phyloP scores from a whole-genome alignment of 2,797 vertebrate genomes.

The Pantherophis vulpinus region DNA sequence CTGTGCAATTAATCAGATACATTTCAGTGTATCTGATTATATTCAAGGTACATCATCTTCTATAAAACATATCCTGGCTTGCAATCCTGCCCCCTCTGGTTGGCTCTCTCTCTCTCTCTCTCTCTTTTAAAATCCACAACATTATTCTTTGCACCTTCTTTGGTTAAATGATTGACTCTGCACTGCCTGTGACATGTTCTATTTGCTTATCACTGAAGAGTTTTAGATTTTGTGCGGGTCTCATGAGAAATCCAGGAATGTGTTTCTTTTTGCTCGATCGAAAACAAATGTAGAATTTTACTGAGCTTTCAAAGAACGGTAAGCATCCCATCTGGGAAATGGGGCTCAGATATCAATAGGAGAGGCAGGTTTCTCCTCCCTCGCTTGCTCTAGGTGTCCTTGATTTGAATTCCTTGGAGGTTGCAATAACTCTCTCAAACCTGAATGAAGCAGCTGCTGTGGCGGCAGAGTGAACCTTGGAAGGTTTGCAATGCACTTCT shows the following conservation, averaged over 20 bases:
- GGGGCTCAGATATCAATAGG: slow-evolving; percentile 48
- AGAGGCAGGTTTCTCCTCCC: slow-evolving; percentile 53
- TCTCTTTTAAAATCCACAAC: neutral
- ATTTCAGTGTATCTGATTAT: neutral
- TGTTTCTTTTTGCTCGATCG: slow-evolving; percentile 54
- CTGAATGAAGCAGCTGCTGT: slow-evolving; percentile 45
- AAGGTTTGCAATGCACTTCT: neutral
- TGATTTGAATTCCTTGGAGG: slow-evolving; percentile 45
- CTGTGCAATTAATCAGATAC: neutral
- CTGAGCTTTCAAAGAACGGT: slow-evolving; percentile 55
- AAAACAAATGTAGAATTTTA: slow-evolving; percentile 49
- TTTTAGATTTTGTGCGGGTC: slow-evolving; percentile 36
- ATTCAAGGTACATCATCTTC: neutral
- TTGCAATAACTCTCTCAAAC: slow-evolving; percentile 43
- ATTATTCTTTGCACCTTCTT: slow-evolving; percentile 19
- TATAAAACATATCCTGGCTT: neutral
- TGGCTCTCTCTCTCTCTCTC: neutral
- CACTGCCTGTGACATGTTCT: slow-evolving; percentile 20
- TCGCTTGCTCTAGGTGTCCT: slow-evolving; percentile 4
- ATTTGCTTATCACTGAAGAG: slow-evolving; percentile 43
- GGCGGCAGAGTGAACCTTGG: slow-evolving; percentile 30
- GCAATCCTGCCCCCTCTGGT: neutral
- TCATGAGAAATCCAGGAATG: slow-evolving; percentile 53
- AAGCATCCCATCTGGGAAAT: slow-evolving; percentile 46
- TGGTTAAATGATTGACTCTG: slow-evolving; percentile 24